Evolutionary conservation across 2,888 invertebrate species (phyloP).

Genomic region (Stenchaetothrips biformis): DNA sequence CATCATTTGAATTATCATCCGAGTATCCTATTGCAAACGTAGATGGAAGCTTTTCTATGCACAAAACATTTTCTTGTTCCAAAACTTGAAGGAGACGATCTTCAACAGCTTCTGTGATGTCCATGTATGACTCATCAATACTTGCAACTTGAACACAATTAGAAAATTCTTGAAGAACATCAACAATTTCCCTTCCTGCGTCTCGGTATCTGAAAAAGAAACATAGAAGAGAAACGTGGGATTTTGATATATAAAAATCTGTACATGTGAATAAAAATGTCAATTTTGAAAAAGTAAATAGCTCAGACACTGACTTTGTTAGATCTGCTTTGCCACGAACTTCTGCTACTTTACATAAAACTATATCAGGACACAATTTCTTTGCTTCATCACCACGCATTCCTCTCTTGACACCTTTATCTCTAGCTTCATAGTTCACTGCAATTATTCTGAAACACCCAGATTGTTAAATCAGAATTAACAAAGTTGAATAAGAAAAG

Average conservation of each 20-base stretch:
- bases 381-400: constrained; percentile 92
- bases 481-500: constrained; percentile 17
- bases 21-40: constrained; percentile 49
- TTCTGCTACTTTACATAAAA: constrained; percentile 78
- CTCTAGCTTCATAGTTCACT: constrained; percentile 93
- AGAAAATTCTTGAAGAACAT: constrained; percentile 76
- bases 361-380: constrained; percentile 79
- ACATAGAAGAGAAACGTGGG: too few species aligned
- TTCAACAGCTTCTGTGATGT: constrained; percentile 76
- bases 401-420: constrained; percentile 79
- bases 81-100: constrained; percentile 37
- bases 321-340: constrained; percentile 90
- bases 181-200: constrained; percentile 83
- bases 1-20: constrained; percentile 44
- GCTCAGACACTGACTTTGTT: constrained; percentile 59
- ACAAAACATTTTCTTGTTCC: constrained; percentile 40
- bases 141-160: constrained; percentile 84
- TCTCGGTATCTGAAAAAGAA: constrained; percentile 69
- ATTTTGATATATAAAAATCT: neutral
- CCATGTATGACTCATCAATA: constrained; percentile 95
- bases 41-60: constrained; percentile 38
- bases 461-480: constrained; percentile 26
- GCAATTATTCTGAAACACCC: constrained; percentile 76
- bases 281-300: neutral
- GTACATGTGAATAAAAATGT: neutral